These are phyloP conservation scores for Flexamia atlantica DNA, from an alignment of 2,888 invertebrate genomes.

Conservation along the genomic window DNA sequence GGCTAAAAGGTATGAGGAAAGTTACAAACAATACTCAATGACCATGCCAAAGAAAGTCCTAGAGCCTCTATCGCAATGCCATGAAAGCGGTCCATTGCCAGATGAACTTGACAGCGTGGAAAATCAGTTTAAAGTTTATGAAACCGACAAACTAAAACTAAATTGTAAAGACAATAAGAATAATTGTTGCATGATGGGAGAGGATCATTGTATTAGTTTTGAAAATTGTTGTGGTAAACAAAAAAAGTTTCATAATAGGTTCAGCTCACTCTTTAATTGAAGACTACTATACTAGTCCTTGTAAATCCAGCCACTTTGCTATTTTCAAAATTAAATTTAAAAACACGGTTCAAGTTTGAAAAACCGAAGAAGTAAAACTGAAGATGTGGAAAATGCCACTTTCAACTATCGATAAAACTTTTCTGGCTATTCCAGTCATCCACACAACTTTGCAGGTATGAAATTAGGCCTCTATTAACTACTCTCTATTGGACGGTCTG, in stretches of 20 bases:
- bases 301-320: background rate
- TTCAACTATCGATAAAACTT: background rate
- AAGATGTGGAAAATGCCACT: conserved; percentile 57
- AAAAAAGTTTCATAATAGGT: conserved; percentile 13
- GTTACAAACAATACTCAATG: background rate
- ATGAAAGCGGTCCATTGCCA: conserved; percentile 39
- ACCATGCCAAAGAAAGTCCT: background rate
- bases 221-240: conserved; percentile 12
- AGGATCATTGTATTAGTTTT: conserved; percentile 3
- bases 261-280: background rate
- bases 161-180: conserved; percentile 19
- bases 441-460: conserved; percentile 28
- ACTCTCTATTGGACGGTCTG: too few species aligned
- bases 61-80: background rate
- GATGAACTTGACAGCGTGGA: background rate
- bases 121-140: background rate
- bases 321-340: conserved; percentile 21
- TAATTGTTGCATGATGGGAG: conserved; percentile 47
- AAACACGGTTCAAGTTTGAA: background rate
- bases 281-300: conserved; percentile 25
- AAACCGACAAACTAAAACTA: conserved; percentile 37
- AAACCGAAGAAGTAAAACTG: conserved; percentile 4
- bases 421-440: conserved; percentile 36
- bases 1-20: conserved; percentile 44
- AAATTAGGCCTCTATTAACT: too few species aligned